phyloP scores from a whole-genome alignment of 1,140 invertebrate genomes.

The Wasmannia auropunctata region DNA sequence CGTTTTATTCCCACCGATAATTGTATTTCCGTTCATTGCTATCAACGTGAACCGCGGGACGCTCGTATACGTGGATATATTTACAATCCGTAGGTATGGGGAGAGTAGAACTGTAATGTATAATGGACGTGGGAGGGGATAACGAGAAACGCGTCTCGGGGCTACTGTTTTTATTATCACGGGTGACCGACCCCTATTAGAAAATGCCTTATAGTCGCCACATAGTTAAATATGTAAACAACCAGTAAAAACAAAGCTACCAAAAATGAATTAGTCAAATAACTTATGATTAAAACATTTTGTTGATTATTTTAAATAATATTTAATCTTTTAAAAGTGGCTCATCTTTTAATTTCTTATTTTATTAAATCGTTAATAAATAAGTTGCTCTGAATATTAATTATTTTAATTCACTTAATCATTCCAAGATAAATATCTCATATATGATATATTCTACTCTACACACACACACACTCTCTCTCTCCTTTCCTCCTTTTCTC shows the following conservation, averaged over 20 bases:
- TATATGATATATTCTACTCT: neutral
- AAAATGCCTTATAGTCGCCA: constrained; percentile 4
- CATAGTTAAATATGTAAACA: neutral
- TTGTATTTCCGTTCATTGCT: constrained; percentile 74
- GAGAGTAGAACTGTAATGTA: neutral
- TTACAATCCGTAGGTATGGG: constrained; percentile 60
- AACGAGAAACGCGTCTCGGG: constrained; percentile 45
- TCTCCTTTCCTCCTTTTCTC: neutral
- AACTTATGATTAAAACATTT: neutral
- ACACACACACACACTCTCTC: neutral
- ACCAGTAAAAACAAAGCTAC: neutral
- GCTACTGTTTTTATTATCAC: constrained; percentile 27
- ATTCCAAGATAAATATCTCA: neutral
- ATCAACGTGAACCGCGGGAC: constrained; percentile 64
- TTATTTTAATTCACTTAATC: neutral
- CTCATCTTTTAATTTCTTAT: neutral
- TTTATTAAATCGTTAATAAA: neutral
- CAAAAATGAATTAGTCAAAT: neutral
- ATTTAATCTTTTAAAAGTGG: neutral
- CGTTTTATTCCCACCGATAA: constrained; percentile 76
- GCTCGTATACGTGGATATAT: constrained; percentile 65
- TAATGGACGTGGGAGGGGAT: constrained; percentile 22
- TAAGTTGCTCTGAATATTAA: neutral
- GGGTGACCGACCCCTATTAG: constrained; percentile 9
- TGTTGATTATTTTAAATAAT: neutral